Evolutionary conservation across 2,888 invertebrate species (phyloP), one percentile per base, ranked within the genome.

Genomic region (Saturnia japonica): DNA sequence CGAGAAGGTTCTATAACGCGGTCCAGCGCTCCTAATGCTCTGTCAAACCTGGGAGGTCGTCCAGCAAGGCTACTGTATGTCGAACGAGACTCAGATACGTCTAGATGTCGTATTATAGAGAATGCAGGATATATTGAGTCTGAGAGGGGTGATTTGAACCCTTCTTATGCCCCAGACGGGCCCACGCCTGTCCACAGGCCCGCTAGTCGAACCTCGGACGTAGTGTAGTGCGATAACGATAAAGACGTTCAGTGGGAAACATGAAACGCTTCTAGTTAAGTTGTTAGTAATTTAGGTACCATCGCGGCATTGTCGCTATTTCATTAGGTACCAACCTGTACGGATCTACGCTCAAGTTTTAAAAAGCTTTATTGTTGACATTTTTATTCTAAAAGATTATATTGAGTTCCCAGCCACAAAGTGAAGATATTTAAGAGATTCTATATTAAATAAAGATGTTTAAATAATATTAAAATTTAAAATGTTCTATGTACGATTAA

Each of bases 201-300:
- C 34, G 70, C 73, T 76, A 70, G 72, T 60, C 75, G 75, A 62
- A 76, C 82, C 47, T 82, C 85, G 22, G 91, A 91, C 71, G 76
- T 83, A 84, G 91, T 91, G 82, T 92, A 91, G 89, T 90, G 86
- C 76, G 78, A 79, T 73, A 73, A 80, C 80, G 79, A 64, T 72
- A 69, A 77, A 85, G 83, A 92, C 89, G 88, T 90, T 89, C 73
- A 76, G 88, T 88, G 93, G 94, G 92, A 91, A 93, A 93, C 88
- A 88, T 88, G 86, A 93, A 93, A 91, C 94, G 93, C 94, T 94
- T 93, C 85, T 94, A 94, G 93, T 81, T 85, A 89, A 84, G 83
- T 88, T 88, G 88, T 90, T 91, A 92, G 91, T 89, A 88, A 87
- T 83, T 83, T 89, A 87, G 90, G 91, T 90, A 88, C 34, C 34